Percentiles rank a stretch among this genome's conserved stretches.
Conservation (phyloP, 64 coral and sea anemone species). For the Pocillopora damicornis region DNA sequence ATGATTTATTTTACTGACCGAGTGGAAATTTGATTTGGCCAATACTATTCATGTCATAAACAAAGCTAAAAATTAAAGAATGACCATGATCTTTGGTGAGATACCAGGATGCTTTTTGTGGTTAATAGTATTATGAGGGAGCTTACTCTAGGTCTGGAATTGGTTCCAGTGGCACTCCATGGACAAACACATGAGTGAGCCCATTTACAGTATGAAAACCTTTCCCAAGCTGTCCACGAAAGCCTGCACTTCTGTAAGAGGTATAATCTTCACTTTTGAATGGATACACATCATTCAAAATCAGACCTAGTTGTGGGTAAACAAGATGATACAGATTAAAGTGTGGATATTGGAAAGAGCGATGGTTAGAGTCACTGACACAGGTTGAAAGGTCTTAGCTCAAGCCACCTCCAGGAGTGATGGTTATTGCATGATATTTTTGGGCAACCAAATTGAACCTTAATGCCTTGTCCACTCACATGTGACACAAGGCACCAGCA, state of each 20-base stretch:
- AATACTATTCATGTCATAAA: no score
- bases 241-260: slow-evolving; percentile 84
- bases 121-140: not conserved
- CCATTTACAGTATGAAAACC: slow-evolving; percentile 70
- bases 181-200: slow-evolving; percentile 74
- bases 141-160: slow-evolving; percentile 62
- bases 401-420: no score
- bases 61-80: not conserved
- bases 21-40: not conserved
- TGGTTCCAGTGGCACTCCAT: slow-evolving; percentile 43
- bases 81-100: no score
- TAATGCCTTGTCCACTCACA: no score
- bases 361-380: not conserved
- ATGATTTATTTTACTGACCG: no score
- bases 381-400: no score
- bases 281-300: slow-evolving; percentile 68
- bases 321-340: not conserved
- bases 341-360: not conserved
- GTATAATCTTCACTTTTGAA: slow-evolving; percentile 72
- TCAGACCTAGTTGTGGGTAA: slow-evolving; percentile 40
- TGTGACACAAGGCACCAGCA: no score
- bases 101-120: no score
- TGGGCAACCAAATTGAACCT: no score
- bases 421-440: no score
- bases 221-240: slow-evolving; percentile 72